Evolutionary conservation across 2,113 vertebrate species (phyloP), one percentile per base, ranked within the genome.

Genomic region (Sterna hirundo): DNA sequence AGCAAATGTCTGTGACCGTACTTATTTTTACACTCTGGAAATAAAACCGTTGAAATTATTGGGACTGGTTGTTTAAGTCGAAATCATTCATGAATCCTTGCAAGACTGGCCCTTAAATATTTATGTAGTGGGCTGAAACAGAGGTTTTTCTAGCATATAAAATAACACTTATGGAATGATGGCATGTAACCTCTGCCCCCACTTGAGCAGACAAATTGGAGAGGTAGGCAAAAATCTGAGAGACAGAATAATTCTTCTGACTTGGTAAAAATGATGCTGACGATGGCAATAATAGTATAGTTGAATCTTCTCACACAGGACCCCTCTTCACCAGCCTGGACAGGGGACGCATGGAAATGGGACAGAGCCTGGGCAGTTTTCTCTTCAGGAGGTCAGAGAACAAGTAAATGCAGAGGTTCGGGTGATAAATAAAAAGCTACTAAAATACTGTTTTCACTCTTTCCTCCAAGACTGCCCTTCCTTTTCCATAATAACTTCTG

Each of bases 171-270:
- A 1, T 0, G 69, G 36, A 36, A 25, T 3, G 29, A 9, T 40
- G 66, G 44, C 29, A 15, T 0, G 0, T 0, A 6, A 4, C 0
- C 44, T 64, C 38, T 85, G 38, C 17, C 36, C 22, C 3, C 2
- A 2, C 14, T 40, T 21, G 49, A 83, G 65, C 42, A 49, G 52
- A 6, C 0, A 9, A 60, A 22, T 11, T 47, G 44, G 9, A 54
- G 9, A 64, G 8, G 17, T 27, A 82, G 52, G 38, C 12, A 61
- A 12, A 69, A 80, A 11, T 5, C 30, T 40, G 70, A 77, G 57
- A 42, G 5, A 15, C 0, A 3, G 49, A 46, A 21, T 20, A 58
- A 29, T 62, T 70, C 26, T 70, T 80, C n/a, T 64, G 25, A 32
- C 22, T 51, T 76, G 25, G 29, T 27, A n/a, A 71, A 70, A 94